Evolutionary conservation across 2,888 invertebrate genomes (phyloP), one percentile per base, ranked within the genome.

Genomic region (Polyommatus icarus): DNA sequence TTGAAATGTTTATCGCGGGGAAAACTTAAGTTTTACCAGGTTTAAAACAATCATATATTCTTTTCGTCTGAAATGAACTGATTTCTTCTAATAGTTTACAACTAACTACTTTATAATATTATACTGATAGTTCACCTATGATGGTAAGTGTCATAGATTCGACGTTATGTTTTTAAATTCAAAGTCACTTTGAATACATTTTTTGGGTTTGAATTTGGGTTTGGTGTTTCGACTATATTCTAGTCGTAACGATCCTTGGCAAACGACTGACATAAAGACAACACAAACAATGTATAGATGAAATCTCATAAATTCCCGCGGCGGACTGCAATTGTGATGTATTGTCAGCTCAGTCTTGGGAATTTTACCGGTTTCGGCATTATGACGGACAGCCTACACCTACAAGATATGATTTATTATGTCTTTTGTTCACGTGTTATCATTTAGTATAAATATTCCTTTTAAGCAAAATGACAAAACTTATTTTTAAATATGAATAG

Each of bases 231-330:
- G 8, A 40, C 40, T 1, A 10, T 10, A 46, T 46, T 46, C 10
- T 46, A 46, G 46, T 10, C 2, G 3, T 3, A 18, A 54, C 18
- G 12, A 54, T 18, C 15, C 54, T 54, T 54, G 54, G 54, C 54
- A 18, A 54, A 18, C 18, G 54, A 54, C 18, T 18, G 54, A 18
- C 20, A 3, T 61, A 20, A 61, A 1, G 61, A 61, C 61, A 73
- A 50, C 36, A n/a, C 3, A 36, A 36, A 72, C 46, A 73, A 50
- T 73, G 61, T 79, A 90, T 90, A 90, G 85, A 89, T 86, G 89
- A 90, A 88, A 88, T 88, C 78, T 89, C 90, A 91, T 90, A 81
- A 84, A 84, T 87, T 86, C 88, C 83, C 82, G 81, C 83, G 80
- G 85, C 88, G 86, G 84, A 85, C 87, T 84, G 84, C 83, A 85